Conservation (phyloP, 2,888 invertebrate genomes). For the Hypolimnas misippus region DNA sequence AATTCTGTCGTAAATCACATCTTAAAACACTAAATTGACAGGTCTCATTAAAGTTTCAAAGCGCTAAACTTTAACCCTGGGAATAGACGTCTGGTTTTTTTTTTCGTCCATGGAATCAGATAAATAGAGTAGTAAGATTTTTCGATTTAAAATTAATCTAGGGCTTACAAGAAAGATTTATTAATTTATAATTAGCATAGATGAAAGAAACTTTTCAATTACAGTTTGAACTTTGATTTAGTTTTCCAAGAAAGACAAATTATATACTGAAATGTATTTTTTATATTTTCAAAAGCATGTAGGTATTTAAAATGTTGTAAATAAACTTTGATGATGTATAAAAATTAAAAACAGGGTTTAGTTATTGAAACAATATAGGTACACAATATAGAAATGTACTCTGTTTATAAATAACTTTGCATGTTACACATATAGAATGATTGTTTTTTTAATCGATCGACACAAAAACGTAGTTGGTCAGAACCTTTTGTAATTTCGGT, state of each 20-base stretch:
- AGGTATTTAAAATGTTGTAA: no score
- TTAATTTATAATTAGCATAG: not conserved
- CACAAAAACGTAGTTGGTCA: not conserved
- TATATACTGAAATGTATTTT: no score
- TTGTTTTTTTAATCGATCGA: not conserved
- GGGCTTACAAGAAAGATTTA: not conserved
- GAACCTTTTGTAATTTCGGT: not conserved
- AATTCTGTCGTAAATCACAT: constrained; percentile 41
- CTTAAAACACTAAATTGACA: constrained; percentile 62
- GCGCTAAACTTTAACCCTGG: constrained; percentile 15
- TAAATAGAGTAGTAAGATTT: not conserved
- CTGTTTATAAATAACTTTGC: no score
- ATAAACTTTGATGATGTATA: no score
- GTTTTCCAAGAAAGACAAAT: no score
- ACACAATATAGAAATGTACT: no score
- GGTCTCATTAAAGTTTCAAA: constrained; percentile 66
- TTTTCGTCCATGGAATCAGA: constrained; percentile 8
- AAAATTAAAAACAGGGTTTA: no score
- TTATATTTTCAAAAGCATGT: no score
- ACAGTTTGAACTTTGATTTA: no score
- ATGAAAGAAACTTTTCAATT: not conserved
- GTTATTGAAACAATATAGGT: no score
- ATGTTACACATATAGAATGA: no score
- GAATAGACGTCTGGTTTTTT: constrained; percentile 6
- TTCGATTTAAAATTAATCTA: constrained; percentile 3